Base-by-base conservation (phyloP, 2,113 vertebrate genomes). In the Myiozetetes cayanensis region DNA sequence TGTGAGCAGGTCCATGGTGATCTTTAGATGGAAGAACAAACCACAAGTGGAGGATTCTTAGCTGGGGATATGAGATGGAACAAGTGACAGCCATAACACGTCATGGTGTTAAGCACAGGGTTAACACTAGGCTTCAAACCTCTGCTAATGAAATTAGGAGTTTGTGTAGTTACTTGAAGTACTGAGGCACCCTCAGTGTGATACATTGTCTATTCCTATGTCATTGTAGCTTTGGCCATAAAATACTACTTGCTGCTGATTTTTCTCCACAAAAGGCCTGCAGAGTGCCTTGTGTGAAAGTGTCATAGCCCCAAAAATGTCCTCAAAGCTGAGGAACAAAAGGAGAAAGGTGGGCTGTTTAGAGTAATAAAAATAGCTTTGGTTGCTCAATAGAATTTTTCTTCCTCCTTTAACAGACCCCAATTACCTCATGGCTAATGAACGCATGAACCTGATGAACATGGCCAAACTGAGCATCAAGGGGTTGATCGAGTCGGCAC, bases 381-480 rank as follows among this genome's bases (percentile, higher is more conserved):
- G 58, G 50, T 94, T 31, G 44, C 66, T 89, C 73, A 91, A 10
- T 25, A 5, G 31, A 44, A 0, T 52, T 39, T 81, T 14, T 78
- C 43, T 50, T 24, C 4, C 33, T 19, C 74, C 44, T 74, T 81
- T 61, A 82, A 82, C 80, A 99, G 99, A 99, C 97, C 99, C 99
- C 17, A 99, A 99, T 97, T 99, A 99, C 97, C 99, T 99, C 61
- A 99, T 99, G 93, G 99, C 99, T 37, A 99, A 99, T 15, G 99
- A 99, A 72, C 98, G 99, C 94, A 99, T 99, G 95, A 99, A 99
- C 97, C 97, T 99, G 97, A 99, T 99, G 99, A 99, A 99, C 97
- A 99, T 99, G 99, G 99, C 99, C 52, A 99, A 99, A 74, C 98
- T 99, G 97, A 99, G 99, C 89, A 99, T 99, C 96, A 99, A 99